Conservation (phyloP, 2,888 invertebrate species). For the Clepsis dumicolana region DNA sequence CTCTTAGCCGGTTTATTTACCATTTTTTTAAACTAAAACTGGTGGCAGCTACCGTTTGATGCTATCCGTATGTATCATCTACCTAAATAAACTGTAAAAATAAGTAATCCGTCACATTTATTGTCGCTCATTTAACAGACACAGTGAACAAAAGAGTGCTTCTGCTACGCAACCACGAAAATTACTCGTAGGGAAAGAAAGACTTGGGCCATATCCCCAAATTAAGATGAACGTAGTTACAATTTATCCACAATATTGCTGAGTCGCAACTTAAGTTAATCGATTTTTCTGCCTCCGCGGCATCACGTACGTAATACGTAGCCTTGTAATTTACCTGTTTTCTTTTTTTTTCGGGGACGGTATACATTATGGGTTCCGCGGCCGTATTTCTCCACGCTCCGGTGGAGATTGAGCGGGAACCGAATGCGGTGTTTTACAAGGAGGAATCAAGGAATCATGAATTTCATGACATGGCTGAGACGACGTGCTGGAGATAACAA, state of each 20-base stretch:
- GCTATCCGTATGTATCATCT: too few species aligned
- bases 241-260: conserved; percentile 62
- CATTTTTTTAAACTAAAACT: too few species aligned
- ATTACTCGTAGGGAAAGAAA: background rate
- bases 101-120: background rate
- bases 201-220: background rate
- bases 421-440: conserved; percentile 63
- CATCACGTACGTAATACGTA: conserved; percentile 68
- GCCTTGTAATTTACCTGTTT: conserved; percentile 56
- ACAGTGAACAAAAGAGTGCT: conserved; percentile 1
- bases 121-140: too few species aligned
- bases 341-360: conserved; percentile 60
- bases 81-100: too few species aligned
- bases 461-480: conserved; percentile 17
- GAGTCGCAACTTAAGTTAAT: conserved; percentile 71
- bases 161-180: background rate
- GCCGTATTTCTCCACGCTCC: conserved; percentile 74
- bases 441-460: conserved; percentile 52
- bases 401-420: conserved; percentile 71
- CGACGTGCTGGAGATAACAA: conserved; percentile 18
- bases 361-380: conserved; percentile 69
- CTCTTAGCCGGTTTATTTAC: too few species aligned
- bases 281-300: conserved; percentile 75
- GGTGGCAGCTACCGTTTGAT: background rate
- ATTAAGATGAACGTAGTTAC: conserved; percentile 30